Evolutionary conservation across 2,888 invertebrate species (phyloP).

Genomic region (Cartodere bifasciata): DNA sequence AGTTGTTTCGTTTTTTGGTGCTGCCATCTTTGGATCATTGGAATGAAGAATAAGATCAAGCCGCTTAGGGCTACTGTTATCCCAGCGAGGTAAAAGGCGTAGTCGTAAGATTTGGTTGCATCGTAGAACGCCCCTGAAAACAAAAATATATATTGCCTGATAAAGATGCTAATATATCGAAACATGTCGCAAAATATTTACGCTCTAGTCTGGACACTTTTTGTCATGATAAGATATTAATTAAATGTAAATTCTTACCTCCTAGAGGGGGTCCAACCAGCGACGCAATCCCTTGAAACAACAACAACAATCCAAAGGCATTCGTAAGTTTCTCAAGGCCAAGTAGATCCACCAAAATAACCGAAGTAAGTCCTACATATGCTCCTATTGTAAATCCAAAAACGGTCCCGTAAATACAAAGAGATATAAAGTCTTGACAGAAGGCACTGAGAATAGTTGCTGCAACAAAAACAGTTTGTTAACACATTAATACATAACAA

Average conservation of each 20-base stretch:
- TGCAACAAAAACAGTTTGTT: slow-evolving; percentile 30
- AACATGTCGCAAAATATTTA: not conserved
- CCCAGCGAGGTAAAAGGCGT: slow-evolving; percentile 83
- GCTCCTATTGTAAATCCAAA: slow-evolving; percentile 91
- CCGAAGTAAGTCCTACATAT: slow-evolving; percentile 93
- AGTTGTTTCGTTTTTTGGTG: no score
- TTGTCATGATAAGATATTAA: no score
- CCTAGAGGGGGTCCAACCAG: slow-evolving; percentile 87
- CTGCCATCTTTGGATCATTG: slow-evolving; percentile 50
- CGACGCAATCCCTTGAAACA: slow-evolving; percentile 91
- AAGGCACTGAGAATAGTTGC: slow-evolving; percentile 71
- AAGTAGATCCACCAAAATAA: slow-evolving; percentile 85
- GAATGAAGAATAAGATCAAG: slow-evolving; percentile 74
- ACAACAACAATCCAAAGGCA: slow-evolving; percentile 81
- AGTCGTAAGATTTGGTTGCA: slow-evolving; percentile 60
- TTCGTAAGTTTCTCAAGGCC: slow-evolving; percentile 88
- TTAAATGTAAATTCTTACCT: slow-evolving; percentile 47
- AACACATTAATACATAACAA: no score
- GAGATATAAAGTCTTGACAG: slow-evolving; percentile 56
- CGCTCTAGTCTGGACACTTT: not conserved
- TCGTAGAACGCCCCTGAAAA: slow-evolving; percentile 75
- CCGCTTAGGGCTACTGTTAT: slow-evolving; percentile 76
- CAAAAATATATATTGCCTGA: slow-evolving; percentile 10
- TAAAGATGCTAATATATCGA: slow-evolving; percentile 3
- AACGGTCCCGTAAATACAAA: slow-evolving; percentile 63